Conservation (phyloP, 2,113 vertebrate species). For the Nothoprocta perdicaria region DNA sequence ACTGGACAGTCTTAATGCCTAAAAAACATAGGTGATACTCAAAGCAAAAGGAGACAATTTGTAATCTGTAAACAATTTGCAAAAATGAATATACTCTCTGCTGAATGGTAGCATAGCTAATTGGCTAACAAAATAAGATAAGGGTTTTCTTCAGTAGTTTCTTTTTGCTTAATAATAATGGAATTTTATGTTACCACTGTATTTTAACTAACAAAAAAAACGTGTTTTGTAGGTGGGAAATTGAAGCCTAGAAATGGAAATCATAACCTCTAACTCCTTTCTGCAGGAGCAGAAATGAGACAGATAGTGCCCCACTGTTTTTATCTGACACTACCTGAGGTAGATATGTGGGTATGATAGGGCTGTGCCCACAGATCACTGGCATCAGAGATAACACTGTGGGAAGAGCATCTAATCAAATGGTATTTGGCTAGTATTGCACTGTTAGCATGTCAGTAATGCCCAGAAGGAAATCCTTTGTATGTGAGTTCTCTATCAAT, state of each 20-base stretch:
- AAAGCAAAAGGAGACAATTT: not conserved
- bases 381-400: not conserved
- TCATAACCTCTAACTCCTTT: not conserved
- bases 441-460: not conserved
- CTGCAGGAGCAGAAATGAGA: not conserved
- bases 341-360: not conserved
- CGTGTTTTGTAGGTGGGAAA: not conserved
- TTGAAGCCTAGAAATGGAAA: not conserved
- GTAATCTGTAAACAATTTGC: not conserved
- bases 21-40: not conserved
- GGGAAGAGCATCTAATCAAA: not conserved
- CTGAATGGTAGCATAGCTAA: not conserved
- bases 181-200: rapidly evolving
- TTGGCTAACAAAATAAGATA: not conserved
- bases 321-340: not conserved
- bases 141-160: not conserved
- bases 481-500: not conserved
- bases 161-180: not conserved
- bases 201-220: not conserved
- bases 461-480: not conserved
- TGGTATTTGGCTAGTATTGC: not conserved
- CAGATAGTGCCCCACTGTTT: not conserved
- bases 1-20: not conserved
- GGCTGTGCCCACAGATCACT: not conserved
- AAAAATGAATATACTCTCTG: not conserved